These are phyloP conservation scores for Gobio gobio DNA, from an alignment of 2,113 vertebrate species.

Conservation along the genomic window DNA sequence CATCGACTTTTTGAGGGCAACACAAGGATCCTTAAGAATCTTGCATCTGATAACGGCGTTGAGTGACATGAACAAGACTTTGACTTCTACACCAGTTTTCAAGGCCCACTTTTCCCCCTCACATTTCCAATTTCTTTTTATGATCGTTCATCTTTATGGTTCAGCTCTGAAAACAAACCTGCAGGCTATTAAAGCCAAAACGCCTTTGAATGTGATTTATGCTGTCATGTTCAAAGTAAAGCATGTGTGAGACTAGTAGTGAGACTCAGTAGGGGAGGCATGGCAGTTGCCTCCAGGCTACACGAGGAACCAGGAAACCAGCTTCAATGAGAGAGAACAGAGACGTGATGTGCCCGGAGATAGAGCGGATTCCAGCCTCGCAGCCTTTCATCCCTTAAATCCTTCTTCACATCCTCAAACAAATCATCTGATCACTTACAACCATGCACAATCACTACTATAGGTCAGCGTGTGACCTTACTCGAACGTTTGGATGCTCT, in stretches of 20 bases:
- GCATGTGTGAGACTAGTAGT: background rate
- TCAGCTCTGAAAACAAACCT: background rate
- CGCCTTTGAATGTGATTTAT: background rate
- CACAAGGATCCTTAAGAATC: background rate
- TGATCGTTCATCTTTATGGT: background rate
- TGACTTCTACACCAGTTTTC: background rate
- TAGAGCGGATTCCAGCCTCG: background rate
- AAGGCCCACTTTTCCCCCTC: background rate
- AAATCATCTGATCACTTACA: conserved; percentile 9
- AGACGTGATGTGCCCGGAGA: conserved; percentile 46
- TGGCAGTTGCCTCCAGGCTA: conserved; percentile 43
- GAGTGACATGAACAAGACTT: background rate
- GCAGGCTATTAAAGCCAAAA: background rate
- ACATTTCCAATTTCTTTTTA: background rate
- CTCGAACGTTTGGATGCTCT: background rate
- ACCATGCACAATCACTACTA: background rate
- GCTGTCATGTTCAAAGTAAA: background rate
- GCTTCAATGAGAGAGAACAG: conserved; percentile 43
- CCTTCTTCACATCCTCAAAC: conserved; percentile 13
- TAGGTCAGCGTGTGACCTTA: background rate
- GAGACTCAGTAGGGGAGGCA: conserved; percentile 15
- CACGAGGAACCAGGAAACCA: conserved; percentile 59
- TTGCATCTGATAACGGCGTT: background rate
- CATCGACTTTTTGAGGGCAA: background rate
- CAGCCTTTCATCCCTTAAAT: conserved; percentile 2